A percentile compares a stretch with the other conserved stretches of the same genome.
Conservation (phyloP, 1,140 invertebrate species). For the Listronotus bonariensis region DNA sequence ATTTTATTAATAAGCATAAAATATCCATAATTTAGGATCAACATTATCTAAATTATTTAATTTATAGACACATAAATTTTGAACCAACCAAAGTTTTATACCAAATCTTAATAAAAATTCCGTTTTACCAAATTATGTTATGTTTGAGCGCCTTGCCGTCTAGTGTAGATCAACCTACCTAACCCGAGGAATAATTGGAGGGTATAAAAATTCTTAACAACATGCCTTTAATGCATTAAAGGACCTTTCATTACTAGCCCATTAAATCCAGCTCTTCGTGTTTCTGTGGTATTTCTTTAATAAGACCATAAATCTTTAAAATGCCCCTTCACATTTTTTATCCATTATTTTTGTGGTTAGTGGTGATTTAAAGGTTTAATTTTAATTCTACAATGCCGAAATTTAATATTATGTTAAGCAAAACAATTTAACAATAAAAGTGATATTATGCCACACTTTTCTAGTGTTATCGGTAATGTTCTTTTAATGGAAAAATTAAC, state of each 20-base stretch:
- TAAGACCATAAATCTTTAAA: no score
- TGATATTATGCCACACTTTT: background rate
- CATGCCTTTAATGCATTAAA: constrained; percentile 2
- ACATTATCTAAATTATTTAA: no score
- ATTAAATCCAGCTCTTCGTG: background rate
- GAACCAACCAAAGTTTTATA: no score
- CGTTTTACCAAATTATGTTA: no score
- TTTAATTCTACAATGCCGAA: background rate
- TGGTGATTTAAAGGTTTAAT: no score
- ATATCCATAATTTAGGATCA: no score
- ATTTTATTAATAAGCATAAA: no score
- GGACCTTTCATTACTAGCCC: constrained; percentile 5
- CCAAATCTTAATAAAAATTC: no score
- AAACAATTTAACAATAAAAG: no score
- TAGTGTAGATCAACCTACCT: background rate
- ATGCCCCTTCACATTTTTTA: no score
- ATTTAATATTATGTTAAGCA: no score
- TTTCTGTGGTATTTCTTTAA: background rate
- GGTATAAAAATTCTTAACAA: constrained; percentile 14
- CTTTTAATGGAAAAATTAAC: constrained; percentile 25
- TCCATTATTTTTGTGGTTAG: background rate
- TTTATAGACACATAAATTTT: no score
- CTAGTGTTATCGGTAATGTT: constrained; percentile 12
- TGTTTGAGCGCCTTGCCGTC: constrained; percentile 9
- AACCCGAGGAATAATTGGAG: constrained; percentile 4